Conservation (phyloP, 2,888 invertebrate species). For the Andrena bucephala region DNA sequence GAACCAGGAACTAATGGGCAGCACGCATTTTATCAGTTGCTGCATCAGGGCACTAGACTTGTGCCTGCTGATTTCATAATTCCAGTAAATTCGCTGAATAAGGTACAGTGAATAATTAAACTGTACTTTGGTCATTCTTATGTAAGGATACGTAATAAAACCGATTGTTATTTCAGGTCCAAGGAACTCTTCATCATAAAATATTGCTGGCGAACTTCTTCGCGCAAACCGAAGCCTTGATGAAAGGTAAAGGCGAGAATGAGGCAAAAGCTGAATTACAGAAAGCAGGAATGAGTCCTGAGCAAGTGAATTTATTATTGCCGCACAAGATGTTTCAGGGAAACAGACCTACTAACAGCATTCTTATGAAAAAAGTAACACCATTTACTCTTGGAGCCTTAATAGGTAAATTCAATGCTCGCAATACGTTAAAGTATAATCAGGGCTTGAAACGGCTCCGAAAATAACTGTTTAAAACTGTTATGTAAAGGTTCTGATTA, state of each 20-base stretch:
- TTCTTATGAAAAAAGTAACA: slow-evolving; percentile 95
- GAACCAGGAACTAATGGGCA: slow-evolving; percentile 99
- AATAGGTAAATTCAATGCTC: slow-evolving; percentile 89
- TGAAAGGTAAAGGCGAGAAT: slow-evolving; percentile 90
- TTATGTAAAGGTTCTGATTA: too few species aligned
- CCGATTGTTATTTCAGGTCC: slow-evolving; percentile 80
- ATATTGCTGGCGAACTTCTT: slow-evolving; percentile 98
- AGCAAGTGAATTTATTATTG: slow-evolving; percentile 91
- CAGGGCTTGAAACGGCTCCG: too few species aligned
- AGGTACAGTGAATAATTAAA: slow-evolving; percentile 68
- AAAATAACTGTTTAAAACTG: too few species aligned
- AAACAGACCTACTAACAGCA: slow-evolving; percentile 98
- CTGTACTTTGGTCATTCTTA: not conserved
- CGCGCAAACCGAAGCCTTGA: slow-evolving; percentile 99
- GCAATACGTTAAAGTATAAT: not conserved
- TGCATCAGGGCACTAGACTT: slow-evolving; percentile 96
- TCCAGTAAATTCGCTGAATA: slow-evolving; percentile 95
- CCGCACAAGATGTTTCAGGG: slow-evolving; percentile 99
- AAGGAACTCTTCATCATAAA: slow-evolving; percentile 94
- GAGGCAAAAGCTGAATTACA: slow-evolving; percentile 93
- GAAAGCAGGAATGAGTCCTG: slow-evolving; percentile 91
- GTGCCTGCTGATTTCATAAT: slow-evolving; percentile 99
- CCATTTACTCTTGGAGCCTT: slow-evolving; percentile 97
- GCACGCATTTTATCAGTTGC: slow-evolving; percentile 99
- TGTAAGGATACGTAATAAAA: not conserved